phyloP scores from a whole-genome alignment of 2,113 vertebrate species.

The Fulmarus glacialis region DNA sequence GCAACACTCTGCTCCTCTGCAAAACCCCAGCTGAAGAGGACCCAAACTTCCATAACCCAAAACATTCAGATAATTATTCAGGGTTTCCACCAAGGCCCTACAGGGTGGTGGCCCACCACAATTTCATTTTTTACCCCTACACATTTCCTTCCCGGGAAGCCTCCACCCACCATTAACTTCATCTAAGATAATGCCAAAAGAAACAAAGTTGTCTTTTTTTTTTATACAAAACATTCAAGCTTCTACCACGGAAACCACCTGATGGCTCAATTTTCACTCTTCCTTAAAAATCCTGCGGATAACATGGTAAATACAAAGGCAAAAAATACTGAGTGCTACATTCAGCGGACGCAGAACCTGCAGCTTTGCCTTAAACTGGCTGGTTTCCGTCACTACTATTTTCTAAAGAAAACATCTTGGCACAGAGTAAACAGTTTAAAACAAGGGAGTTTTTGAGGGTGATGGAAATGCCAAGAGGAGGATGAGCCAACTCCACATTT shows the following conservation, averaged over 20 bases:
- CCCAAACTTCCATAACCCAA: background rate
- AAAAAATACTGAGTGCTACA: background rate
- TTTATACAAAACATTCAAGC: background rate
- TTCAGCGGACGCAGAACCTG: background rate
- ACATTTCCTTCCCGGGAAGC: constrained; percentile 68
- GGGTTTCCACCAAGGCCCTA: constrained; percentile 43
- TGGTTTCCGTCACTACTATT: constrained; percentile 6
- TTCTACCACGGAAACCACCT: constrained; percentile 52
- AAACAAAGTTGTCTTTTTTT: constrained; percentile 63
- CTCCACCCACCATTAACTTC: constrained; percentile 73
- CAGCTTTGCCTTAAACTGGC: constrained; percentile 6
- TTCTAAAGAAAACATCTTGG: constrained; percentile 18
- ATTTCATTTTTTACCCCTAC: constrained; percentile 53
- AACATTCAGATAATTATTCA: constrained; percentile 49
- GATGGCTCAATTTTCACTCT: constrained; percentile 56
- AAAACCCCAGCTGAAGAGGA: background rate
- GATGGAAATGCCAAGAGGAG: background rate
- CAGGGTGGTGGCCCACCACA: constrained; percentile 29
- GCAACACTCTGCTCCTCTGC: background rate
- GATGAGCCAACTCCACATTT: constrained; percentile 5
- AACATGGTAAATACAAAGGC: constrained; percentile 22
- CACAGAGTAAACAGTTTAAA: constrained; percentile 63
- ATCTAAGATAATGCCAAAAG: constrained; percentile 67
- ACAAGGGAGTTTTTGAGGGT: constrained; percentile 29
- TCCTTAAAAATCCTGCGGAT: constrained; percentile 18